These are phyloP conservation scores for Achlya flavicornis DNA, from an alignment of 2,888 invertebrate genomes.

Conservation along the genomic window DNA sequence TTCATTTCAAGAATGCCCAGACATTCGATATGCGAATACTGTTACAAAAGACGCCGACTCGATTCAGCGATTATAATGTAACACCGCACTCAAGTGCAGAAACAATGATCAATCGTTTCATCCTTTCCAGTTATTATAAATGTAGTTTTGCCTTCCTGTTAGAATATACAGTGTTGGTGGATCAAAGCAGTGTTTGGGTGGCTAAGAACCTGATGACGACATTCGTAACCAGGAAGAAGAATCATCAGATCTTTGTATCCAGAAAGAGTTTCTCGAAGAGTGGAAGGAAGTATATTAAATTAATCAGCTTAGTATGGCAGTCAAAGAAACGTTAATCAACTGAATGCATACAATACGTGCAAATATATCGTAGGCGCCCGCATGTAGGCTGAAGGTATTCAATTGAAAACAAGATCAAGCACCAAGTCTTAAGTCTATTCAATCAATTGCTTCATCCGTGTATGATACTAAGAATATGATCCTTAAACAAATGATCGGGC, in stretches of 20 bases:
- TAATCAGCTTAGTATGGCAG: not conserved
- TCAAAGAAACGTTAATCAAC: not conserved
- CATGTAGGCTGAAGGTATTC: slow-evolving; percentile 10
- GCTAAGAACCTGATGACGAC: not conserved
- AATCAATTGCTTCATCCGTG: slow-evolving; percentile 10
- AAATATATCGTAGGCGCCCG: slow-evolving; percentile 10
- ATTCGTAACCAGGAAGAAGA: not conserved
- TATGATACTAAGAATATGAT: not conserved
- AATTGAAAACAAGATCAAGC: slow-evolving; percentile 12
- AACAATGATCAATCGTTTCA: not conserved
- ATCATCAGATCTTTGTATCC: not conserved
- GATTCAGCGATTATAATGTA: slow-evolving; percentile 42
- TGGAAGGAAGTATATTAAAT: not conserved
- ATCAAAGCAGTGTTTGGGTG: no score
- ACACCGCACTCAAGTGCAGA: slow-evolving; percentile 17
- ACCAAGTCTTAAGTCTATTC: not conserved
- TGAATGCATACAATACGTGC: slow-evolving; percentile 1
- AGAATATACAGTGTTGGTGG: no score
- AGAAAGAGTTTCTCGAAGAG: not conserved
- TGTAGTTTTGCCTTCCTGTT: no score
- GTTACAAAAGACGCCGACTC: slow-evolving; percentile 52
- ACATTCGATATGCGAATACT: slow-evolving; percentile 44
- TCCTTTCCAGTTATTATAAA: not conserved
- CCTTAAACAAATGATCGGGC: not conserved
- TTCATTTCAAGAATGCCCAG: slow-evolving; percentile 38